A percentile compares a stretch with the other conserved stretches of the same genome.
These are phyloP conservation scores for Ommatoiulus sabulosus DNA, from an alignment of 2,888 invertebrate genomes.

Conservation along the genomic window DNA sequence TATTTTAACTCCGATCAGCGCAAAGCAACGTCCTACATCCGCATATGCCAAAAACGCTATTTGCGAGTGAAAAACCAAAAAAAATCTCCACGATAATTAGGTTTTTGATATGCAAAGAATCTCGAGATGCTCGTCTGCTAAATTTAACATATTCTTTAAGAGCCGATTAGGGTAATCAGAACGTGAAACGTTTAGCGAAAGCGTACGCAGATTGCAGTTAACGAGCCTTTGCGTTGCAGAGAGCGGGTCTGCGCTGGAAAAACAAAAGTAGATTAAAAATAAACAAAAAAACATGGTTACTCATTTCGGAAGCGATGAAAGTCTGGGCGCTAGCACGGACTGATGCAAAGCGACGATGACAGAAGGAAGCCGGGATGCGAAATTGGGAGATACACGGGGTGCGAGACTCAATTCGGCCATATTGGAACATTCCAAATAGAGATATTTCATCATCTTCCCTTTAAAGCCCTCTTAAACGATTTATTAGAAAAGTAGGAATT, in stretches of 20 bases:
- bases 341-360: neutral
- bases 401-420: neutral
- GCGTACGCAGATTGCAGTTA: neutral
- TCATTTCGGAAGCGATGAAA: neutral
- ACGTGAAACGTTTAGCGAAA: conserved; percentile 36
- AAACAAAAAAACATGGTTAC: neutral
- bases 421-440: too few relatives aligned
- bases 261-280: conserved; percentile 19
- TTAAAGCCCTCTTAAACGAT: too few relatives aligned
- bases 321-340: neutral
- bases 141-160: conserved; percentile 30
- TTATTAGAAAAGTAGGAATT: too few relatives aligned
- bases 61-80: neutral
- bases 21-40: neutral
- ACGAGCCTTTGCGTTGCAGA: neutral
- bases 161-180: conserved; percentile 36
- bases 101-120: conserved; percentile 26
- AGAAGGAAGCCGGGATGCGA: neutral
- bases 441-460: too few relatives aligned
- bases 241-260: neutral
- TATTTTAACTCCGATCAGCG: neutral
- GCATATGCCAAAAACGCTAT: neutral
- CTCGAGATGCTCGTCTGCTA: neutral
- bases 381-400: neutral
- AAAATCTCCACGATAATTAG: neutral